Evolutionary conservation across 2,797 vertebrate species (phyloP), one percentile per base, ranked within the genome.

Genomic region (Alauda arvensis): DNA sequence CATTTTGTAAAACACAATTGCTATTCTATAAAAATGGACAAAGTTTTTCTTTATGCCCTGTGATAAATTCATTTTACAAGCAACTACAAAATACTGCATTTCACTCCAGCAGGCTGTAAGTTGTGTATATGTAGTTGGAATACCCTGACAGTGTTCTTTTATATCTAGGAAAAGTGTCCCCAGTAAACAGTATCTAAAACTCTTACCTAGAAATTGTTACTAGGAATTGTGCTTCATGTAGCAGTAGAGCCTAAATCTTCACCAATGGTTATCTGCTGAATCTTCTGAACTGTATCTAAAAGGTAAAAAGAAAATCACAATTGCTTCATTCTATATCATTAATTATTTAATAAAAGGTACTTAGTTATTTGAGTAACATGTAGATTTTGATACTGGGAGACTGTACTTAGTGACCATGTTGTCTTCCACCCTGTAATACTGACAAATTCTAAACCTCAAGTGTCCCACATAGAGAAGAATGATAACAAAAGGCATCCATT

Each of bases 1-100:
- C 25, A 46, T 85, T 67, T 31, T 21, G 3, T 90, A 84, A 83
- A 90, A 12, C 19, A 57, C 56, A 34, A 34, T 42, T 17, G 15
- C n/a, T 84, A 52, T 80, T 83, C 89, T 53, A 71, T 70, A 81
- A 88, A 93, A 92, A 57, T 49, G 16, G 49, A 51, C 53, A 34
- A 55, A 75, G 75, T 33, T 77, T n/a, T 80, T 86, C 77, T 78
- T 85, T 81, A 71, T 71, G 53, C 7, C 10, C n/a, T 74, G 57
- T 52, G 84, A 93, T 37, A 84, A 93, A 83, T 86, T 62, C 11
- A 49, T 88, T 92, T 89, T 89, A 88, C 28, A 77, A 88, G 53
- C 34, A 86, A 42, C 55, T 82, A 26, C 20, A 84, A 91, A 92
- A 89, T 88, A 79, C 29, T 79, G 12, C 43, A 43, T 79, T 94